These are phyloP conservation scores for Tuta absoluta DNA, from an alignment of 2,888 invertebrate genomes.

Conservation along the genomic window DNA sequence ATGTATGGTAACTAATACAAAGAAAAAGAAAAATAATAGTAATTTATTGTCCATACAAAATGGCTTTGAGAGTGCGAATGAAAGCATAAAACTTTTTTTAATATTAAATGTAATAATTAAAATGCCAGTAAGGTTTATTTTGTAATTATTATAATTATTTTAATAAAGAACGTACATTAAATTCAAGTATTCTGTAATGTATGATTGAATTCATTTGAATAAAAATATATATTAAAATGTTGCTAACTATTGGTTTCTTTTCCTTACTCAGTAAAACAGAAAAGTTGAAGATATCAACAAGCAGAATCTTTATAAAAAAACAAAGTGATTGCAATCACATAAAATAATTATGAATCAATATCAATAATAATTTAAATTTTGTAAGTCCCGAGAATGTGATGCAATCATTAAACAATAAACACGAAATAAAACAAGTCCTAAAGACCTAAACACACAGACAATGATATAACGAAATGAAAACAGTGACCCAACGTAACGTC, in stretches of 20 bases:
- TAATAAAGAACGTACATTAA: constrained; percentile 75
- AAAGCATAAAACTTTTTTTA: constrained; percentile 63
- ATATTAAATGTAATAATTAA: constrained; percentile 67
- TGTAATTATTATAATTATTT: constrained; percentile 79
- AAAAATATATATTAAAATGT: constrained; percentile 83
- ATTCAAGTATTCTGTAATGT: constrained; percentile 78
- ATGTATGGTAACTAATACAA: constrained; percentile 44
- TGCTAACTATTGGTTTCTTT: constrained; percentile 73
- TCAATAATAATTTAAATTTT: too few species aligned
- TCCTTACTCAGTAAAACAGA: constrained; percentile 40
- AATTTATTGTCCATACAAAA: constrained; percentile 65
- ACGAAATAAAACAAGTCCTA: too few species aligned
- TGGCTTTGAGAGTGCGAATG: constrained; percentile 66
- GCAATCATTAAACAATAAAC: too few species aligned
- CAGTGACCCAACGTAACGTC: too few species aligned
- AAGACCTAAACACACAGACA: too few species aligned
- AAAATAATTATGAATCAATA: background rate
- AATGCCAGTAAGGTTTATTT: constrained; percentile 76
- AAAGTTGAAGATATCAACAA: background rate
- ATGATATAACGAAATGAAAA: too few species aligned
- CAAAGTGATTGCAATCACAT: background rate
- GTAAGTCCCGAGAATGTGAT: background rate
- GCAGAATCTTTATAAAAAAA: background rate
- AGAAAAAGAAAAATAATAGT: constrained; percentile 51
- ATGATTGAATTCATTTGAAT: constrained; percentile 81